phyloP scores from a whole-genome alignment of 2,888 invertebrate genomes.

The Stenoptilia bipunctidactyla region DNA sequence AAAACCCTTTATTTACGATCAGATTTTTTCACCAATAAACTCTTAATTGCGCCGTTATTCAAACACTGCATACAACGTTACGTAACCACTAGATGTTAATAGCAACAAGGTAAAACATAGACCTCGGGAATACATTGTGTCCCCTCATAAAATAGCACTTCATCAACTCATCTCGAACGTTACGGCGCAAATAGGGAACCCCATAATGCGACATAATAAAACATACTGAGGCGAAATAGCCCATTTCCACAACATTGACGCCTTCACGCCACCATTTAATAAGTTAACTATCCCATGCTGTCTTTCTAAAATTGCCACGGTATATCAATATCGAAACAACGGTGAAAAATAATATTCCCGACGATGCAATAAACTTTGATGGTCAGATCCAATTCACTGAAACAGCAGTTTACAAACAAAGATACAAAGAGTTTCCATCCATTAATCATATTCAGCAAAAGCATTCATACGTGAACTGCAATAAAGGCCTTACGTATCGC shows the following conservation, averaged over 20 bases:
- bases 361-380: too few relatives aligned
- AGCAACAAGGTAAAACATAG: background rate
- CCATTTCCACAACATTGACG: constrained; percentile 50
- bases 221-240: constrained; percentile 47
- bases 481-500: constrained; percentile 28
- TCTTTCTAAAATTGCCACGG: constrained; percentile 15
- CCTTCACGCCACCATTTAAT: constrained; percentile 18
- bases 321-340: too few relatives aligned
- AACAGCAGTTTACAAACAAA: background rate
- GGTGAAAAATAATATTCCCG: too few relatives aligned
- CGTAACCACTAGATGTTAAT: too few relatives aligned
- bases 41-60: too few relatives aligned
- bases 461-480: constrained; percentile 16
- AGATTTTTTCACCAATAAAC: too few relatives aligned
- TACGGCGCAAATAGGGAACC: constrained; percentile 38
- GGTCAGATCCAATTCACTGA: too few relatives aligned
- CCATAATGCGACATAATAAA: constrained; percentile 25
- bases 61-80: too few relatives aligned
- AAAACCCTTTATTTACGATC: too few relatives aligned
- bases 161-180: constrained; percentile 41
- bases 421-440: constrained; percentile 8
- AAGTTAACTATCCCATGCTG: constrained; percentile 23
- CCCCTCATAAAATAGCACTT: constrained; percentile 37
- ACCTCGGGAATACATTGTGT: constrained; percentile 20
- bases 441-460: constrained; percentile 20